phyloP scores from a whole-genome alignment of 1,140 invertebrate species.

The Cherax destructor region DNA sequence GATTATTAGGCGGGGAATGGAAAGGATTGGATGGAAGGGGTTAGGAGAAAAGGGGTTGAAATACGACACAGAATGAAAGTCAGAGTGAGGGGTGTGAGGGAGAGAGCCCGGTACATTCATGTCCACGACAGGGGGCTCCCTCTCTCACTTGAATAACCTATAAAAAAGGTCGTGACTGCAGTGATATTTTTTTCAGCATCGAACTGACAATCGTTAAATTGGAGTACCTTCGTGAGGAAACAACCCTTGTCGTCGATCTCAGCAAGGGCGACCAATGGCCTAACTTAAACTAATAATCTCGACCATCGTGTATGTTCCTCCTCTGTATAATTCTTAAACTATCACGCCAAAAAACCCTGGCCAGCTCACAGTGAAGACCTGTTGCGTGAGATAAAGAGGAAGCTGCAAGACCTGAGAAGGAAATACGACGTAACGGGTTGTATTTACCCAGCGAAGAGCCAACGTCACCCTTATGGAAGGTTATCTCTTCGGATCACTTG shows the following conservation, averaged over 20 bases:
- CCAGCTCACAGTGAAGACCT: neutral
- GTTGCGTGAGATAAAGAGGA: neutral
- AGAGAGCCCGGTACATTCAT: neutral
- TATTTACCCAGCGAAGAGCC: neutral
- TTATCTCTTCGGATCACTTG: neutral
- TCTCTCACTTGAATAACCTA: conserved; percentile 9
- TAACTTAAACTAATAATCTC: neutral
- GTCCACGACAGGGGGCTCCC: neutral
- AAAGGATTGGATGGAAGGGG: too few relatives aligned
- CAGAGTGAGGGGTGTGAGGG: neutral
- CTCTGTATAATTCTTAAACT: neutral
- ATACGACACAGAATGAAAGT: neutral
- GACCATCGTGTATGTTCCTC: neutral
- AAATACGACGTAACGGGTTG: neutral
- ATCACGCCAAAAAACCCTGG: neutral
- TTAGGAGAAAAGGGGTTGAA: too few relatives aligned
- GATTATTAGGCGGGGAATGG: too few relatives aligned
- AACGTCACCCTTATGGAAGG: neutral
- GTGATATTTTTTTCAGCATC: conserved; percentile 24
- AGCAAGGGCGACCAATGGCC: neutral
- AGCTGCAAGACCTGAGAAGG: neutral
- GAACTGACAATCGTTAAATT: conserved; percentile 33
- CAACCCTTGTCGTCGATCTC: neutral
- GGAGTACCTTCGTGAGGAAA: conserved; percentile 11
- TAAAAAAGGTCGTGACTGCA: conserved; percentile 31